Conservation (phyloP, 2,113 vertebrate species). For the Dermatemys mawii region DNA sequence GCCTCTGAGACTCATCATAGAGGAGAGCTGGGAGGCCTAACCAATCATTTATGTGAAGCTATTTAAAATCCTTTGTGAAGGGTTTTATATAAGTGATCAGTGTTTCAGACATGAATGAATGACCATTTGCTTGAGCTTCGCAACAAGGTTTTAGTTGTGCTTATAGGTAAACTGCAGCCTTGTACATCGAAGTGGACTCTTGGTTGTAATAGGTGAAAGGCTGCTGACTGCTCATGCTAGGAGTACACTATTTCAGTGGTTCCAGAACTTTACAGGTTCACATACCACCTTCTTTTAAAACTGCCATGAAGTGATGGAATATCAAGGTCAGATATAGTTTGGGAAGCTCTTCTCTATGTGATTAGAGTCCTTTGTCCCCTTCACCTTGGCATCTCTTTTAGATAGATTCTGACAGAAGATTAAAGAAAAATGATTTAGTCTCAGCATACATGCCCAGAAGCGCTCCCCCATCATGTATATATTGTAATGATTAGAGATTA, state of each 20-base stretch:
- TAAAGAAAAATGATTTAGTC: background rate
- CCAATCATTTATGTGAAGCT: background rate
- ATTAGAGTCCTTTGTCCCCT: background rate
- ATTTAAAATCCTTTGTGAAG: background rate
- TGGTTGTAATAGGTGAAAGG: background rate
- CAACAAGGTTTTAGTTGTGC: background rate
- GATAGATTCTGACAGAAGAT: background rate
- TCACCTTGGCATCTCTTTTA: background rate
- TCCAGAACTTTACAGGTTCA: background rate
- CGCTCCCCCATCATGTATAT: background rate
- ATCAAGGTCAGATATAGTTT: background rate
- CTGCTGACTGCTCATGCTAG: background rate
- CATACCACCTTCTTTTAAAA: background rate
- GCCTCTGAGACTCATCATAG: background rate
- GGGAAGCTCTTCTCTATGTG: background rate
- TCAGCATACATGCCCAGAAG: background rate
- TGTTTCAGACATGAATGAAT: background rate
- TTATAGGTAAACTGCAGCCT: background rate
- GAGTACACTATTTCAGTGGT: background rate
- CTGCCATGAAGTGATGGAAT: background rate
- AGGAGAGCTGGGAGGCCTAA: background rate
- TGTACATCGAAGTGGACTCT: background rate
- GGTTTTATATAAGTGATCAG: background rate
- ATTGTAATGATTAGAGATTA: background rate
- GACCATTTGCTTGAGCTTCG: background rate